Percentiles rank a stretch among this genome's conserved stretches.
Conservation (phyloP, 2,113 vertebrate species). For the Chunga burmeisteri region DNA sequence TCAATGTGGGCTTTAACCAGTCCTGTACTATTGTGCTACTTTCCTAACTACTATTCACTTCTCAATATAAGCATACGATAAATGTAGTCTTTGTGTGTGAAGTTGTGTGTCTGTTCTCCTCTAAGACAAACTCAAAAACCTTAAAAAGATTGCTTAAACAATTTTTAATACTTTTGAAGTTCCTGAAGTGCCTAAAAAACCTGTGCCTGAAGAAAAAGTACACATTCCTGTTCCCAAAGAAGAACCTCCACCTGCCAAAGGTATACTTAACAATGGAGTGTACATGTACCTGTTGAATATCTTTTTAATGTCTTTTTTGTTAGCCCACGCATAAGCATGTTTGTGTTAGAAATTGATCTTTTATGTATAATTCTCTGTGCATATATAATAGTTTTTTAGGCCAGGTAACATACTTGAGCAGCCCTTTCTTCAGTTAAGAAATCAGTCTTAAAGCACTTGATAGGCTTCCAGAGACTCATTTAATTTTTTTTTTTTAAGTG, state of each 20-base stretch:
- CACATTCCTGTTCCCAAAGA: constrained; percentile 45
- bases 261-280: neutral
- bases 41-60: neutral
- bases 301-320: neutral
- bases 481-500: neutral
- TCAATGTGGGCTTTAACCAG: neutral
- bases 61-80: neutral
- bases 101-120: neutral
- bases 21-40: neutral
- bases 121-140: neutral
- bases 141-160: neutral
- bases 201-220: constrained; percentile 67
- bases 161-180: constrained; percentile 62
- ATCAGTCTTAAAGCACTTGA: neutral
- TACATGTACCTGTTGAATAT: neutral
- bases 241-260: constrained; percentile 53
- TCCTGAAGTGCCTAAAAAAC: constrained; percentile 65
- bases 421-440: neutral
- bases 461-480: neutral
- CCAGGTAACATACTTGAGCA: neutral
- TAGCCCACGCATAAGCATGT: neutral
- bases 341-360: neutral
- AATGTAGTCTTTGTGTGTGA: neutral
- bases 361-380: neutral
- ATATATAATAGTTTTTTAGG: neutral